A percentile compares a stretch with the other conserved stretches of the same genome.
These are phyloP conservation scores for Pavo muticus DNA, from an alignment of 2,113 vertebrate genomes.

Conservation along the genomic window DNA sequence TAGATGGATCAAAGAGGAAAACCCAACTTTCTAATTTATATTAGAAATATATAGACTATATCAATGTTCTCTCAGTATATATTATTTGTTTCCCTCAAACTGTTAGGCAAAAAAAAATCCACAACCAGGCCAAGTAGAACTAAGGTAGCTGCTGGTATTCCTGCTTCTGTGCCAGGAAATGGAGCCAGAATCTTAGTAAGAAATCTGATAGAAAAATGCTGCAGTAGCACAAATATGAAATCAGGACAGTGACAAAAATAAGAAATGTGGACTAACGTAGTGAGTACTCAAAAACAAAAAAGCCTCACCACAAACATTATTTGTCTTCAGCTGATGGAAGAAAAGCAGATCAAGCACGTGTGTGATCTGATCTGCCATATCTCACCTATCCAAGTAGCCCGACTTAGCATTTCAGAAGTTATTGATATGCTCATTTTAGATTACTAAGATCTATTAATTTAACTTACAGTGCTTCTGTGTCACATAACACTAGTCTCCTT, in stretches of 20 bases:
- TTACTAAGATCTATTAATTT: background rate
- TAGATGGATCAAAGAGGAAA: background rate
- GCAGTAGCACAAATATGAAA: background rate
- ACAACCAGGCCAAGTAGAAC: background rate
- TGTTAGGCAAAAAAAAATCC: background rate
- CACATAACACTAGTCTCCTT: background rate
- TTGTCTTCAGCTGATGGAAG: background rate
- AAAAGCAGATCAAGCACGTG: background rate
- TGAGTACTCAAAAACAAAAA: background rate
- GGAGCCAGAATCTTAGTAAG: background rate
- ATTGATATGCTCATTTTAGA: background rate
- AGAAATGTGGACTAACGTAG: background rate
- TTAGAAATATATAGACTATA: background rate
- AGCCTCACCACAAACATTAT: background rate
- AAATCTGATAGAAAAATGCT: background rate
- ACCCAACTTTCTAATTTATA: background rate
- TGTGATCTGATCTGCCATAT: background rate
- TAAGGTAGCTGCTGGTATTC: background rate
- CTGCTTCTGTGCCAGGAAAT: background rate
- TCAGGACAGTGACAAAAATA: background rate
- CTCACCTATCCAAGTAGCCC: background rate
- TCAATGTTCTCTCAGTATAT: background rate
- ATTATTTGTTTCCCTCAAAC: background rate
- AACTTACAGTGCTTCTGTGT: background rate
- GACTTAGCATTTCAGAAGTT: background rate